Base-by-base conservation (phyloP, 1,140 invertebrate species). In the Drosophila kepulauana region DNA sequence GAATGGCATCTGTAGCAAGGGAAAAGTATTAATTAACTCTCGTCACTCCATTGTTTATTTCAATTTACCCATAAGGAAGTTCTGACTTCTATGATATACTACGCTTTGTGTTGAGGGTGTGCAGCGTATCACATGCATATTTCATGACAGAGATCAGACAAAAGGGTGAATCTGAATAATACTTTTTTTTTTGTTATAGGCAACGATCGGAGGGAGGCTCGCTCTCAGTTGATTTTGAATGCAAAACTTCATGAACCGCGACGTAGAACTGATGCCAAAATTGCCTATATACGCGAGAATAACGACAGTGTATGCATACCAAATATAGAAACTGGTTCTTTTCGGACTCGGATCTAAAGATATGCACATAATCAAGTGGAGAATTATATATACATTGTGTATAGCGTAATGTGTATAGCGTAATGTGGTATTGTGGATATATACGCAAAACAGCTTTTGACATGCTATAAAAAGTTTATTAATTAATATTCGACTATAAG, bases 291-390 rank as follows among this genome's bases (percentile, higher is more conserved):
- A 43, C 49, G 11, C n/a, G 52, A 57, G 11, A 20, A n/a, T 16
- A 30, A 25, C 48, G 58, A 66, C 72, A 57, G 30, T 41, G 57
- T 52, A 51, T 75, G 72, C 66, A 70, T 70, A 75, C 61, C 33
- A 75, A 75, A 56, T 62, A 70, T 63, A 58, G 33, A 63, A 75
- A 75, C 66, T 75, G 66, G 72, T 70, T 75, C 33, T 70, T n/a
- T 62, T 15, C 48, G 13, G 35, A 54, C 35, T 15, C 48, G 13
- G 35, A 54, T 46, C 56, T 11, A 51, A 10, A 57, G 35, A 66
- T 57, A 41, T 57, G 52, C 62, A 56, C 38, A 54, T 54, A 46
- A 38, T 38, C 13, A 48, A 49, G 59, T 38, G 33, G 30, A 46
- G 25, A 35, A 45, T n/a, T 48, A 30, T 49, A 46, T n/a, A 10